Evolutionary conservation across 2,888 invertebrate genomes (phyloP), one percentile per base, ranked within the genome.

Genomic region (Zygothrica quintamaculata): DNA sequence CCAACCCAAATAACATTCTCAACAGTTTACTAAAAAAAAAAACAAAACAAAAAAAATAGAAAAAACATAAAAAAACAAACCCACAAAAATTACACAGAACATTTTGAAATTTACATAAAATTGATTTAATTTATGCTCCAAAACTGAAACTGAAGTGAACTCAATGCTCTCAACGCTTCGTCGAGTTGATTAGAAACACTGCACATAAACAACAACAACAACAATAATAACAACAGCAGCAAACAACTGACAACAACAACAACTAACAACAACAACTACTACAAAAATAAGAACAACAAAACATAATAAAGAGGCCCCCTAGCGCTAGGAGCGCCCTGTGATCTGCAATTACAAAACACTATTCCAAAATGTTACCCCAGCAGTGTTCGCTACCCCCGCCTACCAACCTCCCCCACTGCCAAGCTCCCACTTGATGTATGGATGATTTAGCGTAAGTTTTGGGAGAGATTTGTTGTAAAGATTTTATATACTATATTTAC

Each of bases 71-170:
- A 60, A n/a, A 12, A 51, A 51, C 47, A 5, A 52, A 59, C 40
- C 67, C 62, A 76, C 47, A 78, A 59, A 65, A 61, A 47, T 69
- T 72, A 75, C 78, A 81, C 59, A 78, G 71, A 48, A 52, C 47
- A 71, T 80, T 79, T 72, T 59, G 69, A 80, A 82, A 80, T 77
- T 67, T 68, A 84, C 84, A 82, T 79, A 69, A 64, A 74, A 79
- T 65, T 79, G 65, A 62, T 59, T 70, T 67, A 66, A 74, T 68
- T 78, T 79, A 76, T 74, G 66, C 65, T 5, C 18, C 18, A 22
- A 22, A 22, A 22, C 18, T 22, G 18, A 22, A n/a, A 42, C 39
- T 64, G 58, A 65, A 50, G 43, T 57, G 68, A 42, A 60, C n/a
- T n/a, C n/a, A n/a, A n/a, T n/a, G n/a, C n/a, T n/a, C n/a, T n/a